Percentiles rank a stretch among this genome's conserved stretches.
These are phyloP conservation scores for Dipodomys ordii DNA, from an alignment of 2,113 vertebrate species.

Conservation along the genomic window DNA sequence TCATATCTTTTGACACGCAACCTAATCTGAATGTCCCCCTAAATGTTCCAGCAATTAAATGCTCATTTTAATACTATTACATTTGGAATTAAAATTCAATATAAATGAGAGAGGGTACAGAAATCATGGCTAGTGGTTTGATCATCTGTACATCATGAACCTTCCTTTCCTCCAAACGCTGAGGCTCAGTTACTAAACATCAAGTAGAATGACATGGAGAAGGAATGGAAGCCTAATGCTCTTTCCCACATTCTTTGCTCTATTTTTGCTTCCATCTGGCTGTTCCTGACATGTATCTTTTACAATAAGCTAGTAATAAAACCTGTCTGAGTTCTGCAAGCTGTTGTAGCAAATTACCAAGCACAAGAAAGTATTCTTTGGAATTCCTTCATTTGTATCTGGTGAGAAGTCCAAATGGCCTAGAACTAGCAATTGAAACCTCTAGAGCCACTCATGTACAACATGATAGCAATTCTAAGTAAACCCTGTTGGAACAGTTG, in stretches of 20 bases:
- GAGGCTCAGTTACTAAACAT: not conserved
- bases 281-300: not conserved
- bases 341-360: not conserved
- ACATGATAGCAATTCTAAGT: not conserved
- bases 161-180: not conserved
- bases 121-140: not conserved
- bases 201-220: not conserved
- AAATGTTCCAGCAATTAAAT: not conserved
- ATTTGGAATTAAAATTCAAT: not conserved
- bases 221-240: not conserved
- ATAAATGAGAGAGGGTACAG: not conserved
- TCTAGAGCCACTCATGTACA: not conserved
- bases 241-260: not conserved
- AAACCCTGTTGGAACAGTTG: not conserved
- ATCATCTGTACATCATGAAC: not conserved
- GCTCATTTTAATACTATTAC: not conserved
- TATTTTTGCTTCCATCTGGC: not conserved
- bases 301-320: not conserved
- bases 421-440: not conserved
- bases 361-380: not conserved
- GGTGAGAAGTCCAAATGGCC: not conserved
- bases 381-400: not conserved
- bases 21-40: not conserved
- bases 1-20: not conserved
- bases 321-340: not conserved